Evolutionary conservation across 2,888 invertebrate species (phyloP).

Genomic region (Dugesia japonica): DNA sequence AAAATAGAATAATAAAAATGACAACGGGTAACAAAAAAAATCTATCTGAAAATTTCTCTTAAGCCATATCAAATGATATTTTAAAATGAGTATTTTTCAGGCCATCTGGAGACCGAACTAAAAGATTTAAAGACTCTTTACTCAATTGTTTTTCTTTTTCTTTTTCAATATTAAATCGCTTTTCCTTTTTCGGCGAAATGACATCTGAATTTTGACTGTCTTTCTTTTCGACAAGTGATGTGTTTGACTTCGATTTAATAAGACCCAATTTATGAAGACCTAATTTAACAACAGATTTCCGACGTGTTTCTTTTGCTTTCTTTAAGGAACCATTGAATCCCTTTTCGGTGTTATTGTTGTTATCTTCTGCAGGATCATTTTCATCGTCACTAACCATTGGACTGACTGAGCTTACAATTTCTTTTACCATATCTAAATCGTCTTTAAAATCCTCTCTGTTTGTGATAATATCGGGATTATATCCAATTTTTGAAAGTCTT

Average conservation of each 20-base stretch:
- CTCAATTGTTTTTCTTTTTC: not conserved
- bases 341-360: not conserved
- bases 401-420: constrained; percentile 30
- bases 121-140: not conserved
- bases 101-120: constrained; percentile 10
- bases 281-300: constrained; percentile 31
- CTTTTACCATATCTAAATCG: constrained; percentile 30
- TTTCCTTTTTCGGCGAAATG: not conserved
- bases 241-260: constrained; percentile 30
- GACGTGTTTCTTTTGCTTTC: constrained; percentile 27
- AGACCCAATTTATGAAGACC: constrained; percentile 33
- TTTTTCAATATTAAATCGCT: not conserved
- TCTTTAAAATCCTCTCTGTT: constrained; percentile 32
- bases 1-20: constrained; percentile 2
- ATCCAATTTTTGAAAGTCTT: constrained; percentile 89
- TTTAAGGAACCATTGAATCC: not conserved
- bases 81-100: constrained; percentile 20
- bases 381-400: constrained; percentile 31
- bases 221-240: constrained; percentile 1
- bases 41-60: not conserved
- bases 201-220: not conserved
- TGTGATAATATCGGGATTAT: constrained; percentile 55
- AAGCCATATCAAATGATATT: not conserved
- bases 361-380: constrained; percentile 12
- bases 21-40: not conserved